Conservation (phyloP, 2,113 vertebrate genomes). For the Syngnathoides biaculeatus region DNA sequence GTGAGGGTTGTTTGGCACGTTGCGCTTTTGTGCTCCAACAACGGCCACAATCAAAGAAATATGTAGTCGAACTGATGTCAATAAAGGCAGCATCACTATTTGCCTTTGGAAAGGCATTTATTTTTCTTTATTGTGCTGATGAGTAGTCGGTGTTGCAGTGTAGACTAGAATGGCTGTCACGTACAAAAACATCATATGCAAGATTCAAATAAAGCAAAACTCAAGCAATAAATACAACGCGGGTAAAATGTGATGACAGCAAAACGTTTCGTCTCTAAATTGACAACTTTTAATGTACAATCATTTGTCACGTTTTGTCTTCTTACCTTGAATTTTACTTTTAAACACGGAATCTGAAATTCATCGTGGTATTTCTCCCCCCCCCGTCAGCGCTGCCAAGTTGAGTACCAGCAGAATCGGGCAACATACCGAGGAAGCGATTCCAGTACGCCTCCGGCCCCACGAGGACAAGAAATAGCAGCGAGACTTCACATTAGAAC, state of each 20-base stretch:
- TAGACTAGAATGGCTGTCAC: neutral
- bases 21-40: neutral
- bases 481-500: neutral
- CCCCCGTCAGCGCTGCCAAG: neutral
- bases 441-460: slow-evolving; percentile 52
- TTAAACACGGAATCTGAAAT: neutral
- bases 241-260: neutral
- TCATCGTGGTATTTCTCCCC: too few relatives aligned
- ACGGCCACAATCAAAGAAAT: too few relatives aligned
- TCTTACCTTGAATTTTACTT: neutral
- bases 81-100: neutral
- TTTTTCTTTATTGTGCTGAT: neutral
- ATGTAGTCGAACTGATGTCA: too few relatives aligned
- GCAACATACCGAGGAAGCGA: neutral
- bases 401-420: neutral
- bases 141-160: neutral
- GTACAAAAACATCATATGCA: neutral
- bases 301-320: neutral
- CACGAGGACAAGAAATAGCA: slow-evolving; percentile 47
- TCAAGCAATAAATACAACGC: neutral
- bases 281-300: neutral
- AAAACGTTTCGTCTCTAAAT: neutral
- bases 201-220: neutral
- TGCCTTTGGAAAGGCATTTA: neutral
- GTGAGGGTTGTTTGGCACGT: neutral